Conservation (phyloP, 2,113 vertebrate genomes). For the Eleginops maclovinus region DNA sequence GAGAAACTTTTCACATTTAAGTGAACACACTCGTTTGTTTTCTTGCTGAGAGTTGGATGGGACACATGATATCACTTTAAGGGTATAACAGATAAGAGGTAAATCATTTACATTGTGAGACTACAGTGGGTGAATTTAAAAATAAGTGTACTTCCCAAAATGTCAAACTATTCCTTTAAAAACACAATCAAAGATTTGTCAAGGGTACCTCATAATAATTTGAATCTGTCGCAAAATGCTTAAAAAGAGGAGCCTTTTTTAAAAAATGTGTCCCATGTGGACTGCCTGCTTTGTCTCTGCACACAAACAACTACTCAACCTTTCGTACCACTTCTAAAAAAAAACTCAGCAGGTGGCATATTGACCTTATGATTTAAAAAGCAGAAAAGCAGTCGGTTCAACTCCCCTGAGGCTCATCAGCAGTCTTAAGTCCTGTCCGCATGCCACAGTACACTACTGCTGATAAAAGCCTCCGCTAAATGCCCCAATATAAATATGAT, state of each 20-base stretch:
- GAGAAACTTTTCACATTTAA: background rate
- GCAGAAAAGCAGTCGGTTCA: slow-evolving; percentile 28
- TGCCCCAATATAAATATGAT: slow-evolving; percentile 29
- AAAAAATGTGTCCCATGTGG: no score
- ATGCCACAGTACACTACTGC: slow-evolving; percentile 10
- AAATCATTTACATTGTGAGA: no score
- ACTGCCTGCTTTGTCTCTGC: background rate
- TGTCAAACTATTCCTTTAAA: no score
- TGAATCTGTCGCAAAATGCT: no score
- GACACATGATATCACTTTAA: no score
- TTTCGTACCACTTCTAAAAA: background rate
- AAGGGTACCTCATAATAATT: no score
- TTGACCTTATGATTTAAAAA: slow-evolving; percentile 34
- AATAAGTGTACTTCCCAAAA: no score
- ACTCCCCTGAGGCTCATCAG: slow-evolving; percentile 37
- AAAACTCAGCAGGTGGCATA: slow-evolving; percentile 29
- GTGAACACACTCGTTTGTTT: background rate
- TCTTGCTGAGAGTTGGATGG: background rate
- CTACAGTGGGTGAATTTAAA: no score
- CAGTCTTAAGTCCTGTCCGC: slow-evolving; percentile 28
- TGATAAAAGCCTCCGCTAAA: slow-evolving; percentile 16
- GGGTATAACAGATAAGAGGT: no score
- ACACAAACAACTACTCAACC: slow-evolving; percentile 18
- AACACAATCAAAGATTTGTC: no score
- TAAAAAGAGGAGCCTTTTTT: no score